These are phyloP conservation scores for Blennius ocellaris DNA, from an alignment of 2,113 vertebrate species.

Conservation along the genomic window DNA sequence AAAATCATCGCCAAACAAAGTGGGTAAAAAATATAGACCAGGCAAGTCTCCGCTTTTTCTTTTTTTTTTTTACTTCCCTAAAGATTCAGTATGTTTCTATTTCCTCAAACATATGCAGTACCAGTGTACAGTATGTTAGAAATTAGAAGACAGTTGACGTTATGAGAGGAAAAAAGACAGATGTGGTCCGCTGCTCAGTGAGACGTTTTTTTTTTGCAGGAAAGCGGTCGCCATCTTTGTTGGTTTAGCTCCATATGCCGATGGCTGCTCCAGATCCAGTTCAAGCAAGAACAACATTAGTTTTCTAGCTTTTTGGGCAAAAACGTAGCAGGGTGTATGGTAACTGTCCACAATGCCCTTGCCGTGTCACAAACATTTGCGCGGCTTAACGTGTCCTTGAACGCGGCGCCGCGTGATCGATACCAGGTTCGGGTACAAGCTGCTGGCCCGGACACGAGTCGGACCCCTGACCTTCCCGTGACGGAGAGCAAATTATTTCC, in stretches of 20 bases:
- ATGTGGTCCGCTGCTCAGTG: constrained; percentile 11
- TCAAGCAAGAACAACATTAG: background rate
- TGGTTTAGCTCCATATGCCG: background rate
- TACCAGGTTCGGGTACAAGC: constrained; percentile 6
- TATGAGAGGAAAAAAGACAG: background rate
- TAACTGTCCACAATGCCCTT: background rate
- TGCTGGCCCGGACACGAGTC: constrained; percentile 9
- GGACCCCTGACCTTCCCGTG: constrained; percentile 27
- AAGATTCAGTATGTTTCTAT: constrained; percentile 16
- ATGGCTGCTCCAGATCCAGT: background rate
- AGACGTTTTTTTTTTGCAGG: background rate
- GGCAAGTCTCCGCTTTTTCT: background rate
- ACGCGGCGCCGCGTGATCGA: constrained; percentile 3
- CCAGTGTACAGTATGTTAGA: constrained; percentile 15
- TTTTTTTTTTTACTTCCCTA: background rate
- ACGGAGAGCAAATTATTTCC: constrained; percentile 2
- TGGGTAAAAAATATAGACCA: constrained; percentile 6
- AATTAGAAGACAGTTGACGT: background rate
- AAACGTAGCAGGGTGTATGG: background rate
- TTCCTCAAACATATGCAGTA: constrained; percentile 24
- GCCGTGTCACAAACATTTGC: background rate
- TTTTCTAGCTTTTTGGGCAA: background rate
- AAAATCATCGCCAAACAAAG: constrained; percentile 42
- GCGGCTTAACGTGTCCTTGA: constrained; percentile 6
- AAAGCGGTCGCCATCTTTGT: background rate